Conservation (phyloP, 2,888 invertebrate species). For the Drosophila tanythrix region DNA sequence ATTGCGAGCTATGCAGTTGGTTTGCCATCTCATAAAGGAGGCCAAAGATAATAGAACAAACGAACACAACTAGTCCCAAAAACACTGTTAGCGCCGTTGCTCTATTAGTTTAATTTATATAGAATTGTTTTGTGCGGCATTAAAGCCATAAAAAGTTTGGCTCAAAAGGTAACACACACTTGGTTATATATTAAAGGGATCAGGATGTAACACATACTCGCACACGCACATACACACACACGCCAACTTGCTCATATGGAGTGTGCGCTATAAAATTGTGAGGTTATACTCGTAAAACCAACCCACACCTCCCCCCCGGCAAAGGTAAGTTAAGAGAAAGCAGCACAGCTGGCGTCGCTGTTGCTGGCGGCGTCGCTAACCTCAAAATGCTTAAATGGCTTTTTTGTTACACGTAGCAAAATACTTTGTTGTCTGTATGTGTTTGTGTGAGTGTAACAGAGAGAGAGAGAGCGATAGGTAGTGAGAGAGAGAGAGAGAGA, state of each 20-base stretch:
- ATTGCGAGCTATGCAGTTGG: slow-evolving; percentile 39
- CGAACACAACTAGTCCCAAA: background rate
- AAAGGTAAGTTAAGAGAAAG: slow-evolving; percentile 53
- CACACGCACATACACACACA: slow-evolving; percentile 13
- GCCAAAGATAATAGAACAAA: background rate
- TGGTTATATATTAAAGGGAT: slow-evolving; percentile 76
- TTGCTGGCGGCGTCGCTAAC: slow-evolving; percentile 61
- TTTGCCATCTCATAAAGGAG: slow-evolving; percentile 36
- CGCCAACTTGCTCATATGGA: slow-evolving; percentile 31
- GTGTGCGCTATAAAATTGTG: slow-evolving; percentile 75
- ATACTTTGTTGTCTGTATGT: slow-evolving; percentile 76
- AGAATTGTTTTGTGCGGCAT: slow-evolving; percentile 79
- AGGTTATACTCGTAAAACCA: slow-evolving; percentile 67
- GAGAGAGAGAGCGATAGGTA: background rate
- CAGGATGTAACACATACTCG: slow-evolving; percentile 45
- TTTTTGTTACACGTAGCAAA: slow-evolving; percentile 81
- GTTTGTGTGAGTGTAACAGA: slow-evolving; percentile 12
- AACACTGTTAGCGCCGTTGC: slow-evolving; percentile 34
- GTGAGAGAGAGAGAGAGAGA: background rate
- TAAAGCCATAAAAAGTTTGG: slow-evolving; percentile 72
- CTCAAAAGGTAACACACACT: slow-evolving; percentile 61
- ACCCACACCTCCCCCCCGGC: slow-evolving; percentile 8
- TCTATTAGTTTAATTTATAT: slow-evolving; percentile 80
- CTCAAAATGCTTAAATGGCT: slow-evolving; percentile 81
- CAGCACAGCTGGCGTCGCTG: slow-evolving; percentile 51